phyloP scores from a whole-genome alignment of 2,797 vertebrate genomes.

The Malurus leucopterus region DNA sequence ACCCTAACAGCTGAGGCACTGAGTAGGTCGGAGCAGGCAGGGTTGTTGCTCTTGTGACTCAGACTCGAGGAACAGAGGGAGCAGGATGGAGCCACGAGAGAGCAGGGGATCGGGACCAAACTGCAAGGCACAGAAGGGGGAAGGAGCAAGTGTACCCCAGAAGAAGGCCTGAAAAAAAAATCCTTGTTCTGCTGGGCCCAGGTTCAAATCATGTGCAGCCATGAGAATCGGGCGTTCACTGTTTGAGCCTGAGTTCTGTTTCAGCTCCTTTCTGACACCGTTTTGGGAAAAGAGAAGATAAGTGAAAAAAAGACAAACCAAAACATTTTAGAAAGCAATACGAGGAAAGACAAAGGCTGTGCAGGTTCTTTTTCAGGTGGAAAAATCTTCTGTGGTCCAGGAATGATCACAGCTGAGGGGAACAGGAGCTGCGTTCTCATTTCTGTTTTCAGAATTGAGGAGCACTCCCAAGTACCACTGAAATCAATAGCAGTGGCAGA shows the following conservation, averaged over 20 bases:
- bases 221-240: fast-evolving
- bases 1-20: slow-evolving; percentile 72
- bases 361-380: too few relatives aligned
- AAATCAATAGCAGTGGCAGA: not conserved
- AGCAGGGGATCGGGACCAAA: not conserved
- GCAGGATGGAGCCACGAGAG: slow-evolving; percentile 35
- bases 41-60: slow-evolving; percentile 33
- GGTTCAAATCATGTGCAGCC: not conserved
- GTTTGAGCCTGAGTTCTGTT: not conserved
- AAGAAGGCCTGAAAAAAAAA: not conserved
- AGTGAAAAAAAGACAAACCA: not conserved
- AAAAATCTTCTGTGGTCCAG: not conserved
- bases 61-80: slow-evolving; percentile 8
- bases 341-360: not conserved
- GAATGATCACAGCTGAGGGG: not conserved
- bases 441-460: not conserved
- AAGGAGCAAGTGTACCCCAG: not conserved
- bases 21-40: slow-evolving; percentile 60
- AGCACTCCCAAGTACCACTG: not conserved
- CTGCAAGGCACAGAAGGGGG: not conserved
- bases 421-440: fast-evolving
- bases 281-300: not conserved
- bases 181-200: not conserved
- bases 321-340: not conserved
- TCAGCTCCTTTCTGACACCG: not conserved